Percentiles rank a stretch among this genome's conserved stretches.
phyloP scores from a whole-genome alignment of 1,140 invertebrate species.

The Halesus radiatus region DNA sequence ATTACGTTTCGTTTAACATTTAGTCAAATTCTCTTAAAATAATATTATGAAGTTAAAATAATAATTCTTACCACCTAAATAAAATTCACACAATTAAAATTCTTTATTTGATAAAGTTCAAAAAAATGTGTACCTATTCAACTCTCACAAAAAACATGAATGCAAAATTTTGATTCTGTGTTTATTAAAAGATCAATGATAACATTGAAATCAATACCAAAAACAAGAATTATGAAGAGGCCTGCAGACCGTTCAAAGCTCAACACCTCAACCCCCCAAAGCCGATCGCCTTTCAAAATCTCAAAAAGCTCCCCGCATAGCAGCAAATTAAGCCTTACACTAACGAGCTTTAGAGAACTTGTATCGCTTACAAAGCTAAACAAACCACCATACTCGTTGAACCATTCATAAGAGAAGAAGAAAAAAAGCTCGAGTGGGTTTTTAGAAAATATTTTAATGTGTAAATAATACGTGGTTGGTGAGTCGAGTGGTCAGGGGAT shows the following conservation, averaged over 20 bases:
- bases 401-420: conserved; percentile 5
- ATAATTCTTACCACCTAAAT: no score
- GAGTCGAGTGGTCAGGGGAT: conserved; percentile 52
- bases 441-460: conserved; percentile 46
- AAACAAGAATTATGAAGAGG: conserved; percentile 8
- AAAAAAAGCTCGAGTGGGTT: conserved; percentile 39
- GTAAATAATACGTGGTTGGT: conserved; percentile 50
- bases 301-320: conserved; percentile 24
- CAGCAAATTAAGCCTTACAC: conserved; percentile 34
- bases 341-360: conserved; percentile 33
- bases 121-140: no score
- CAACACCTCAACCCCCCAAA: conserved; percentile 29
- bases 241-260: neutral
- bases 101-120: no score
- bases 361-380: conserved; percentile 39
- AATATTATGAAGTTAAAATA: no score
- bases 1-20: no score
- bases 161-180: neutral
- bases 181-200: conserved; percentile 8
- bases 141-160: no score
- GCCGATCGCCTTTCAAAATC: conserved; percentile 27
- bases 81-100: no score
- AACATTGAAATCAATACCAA: conserved; percentile 7
- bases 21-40: no score
- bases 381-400: conserved; percentile 28